Evolutionary conservation across 2,888 invertebrate genomes (phyloP).

Genomic region (Dysmachus trigonus): DNA sequence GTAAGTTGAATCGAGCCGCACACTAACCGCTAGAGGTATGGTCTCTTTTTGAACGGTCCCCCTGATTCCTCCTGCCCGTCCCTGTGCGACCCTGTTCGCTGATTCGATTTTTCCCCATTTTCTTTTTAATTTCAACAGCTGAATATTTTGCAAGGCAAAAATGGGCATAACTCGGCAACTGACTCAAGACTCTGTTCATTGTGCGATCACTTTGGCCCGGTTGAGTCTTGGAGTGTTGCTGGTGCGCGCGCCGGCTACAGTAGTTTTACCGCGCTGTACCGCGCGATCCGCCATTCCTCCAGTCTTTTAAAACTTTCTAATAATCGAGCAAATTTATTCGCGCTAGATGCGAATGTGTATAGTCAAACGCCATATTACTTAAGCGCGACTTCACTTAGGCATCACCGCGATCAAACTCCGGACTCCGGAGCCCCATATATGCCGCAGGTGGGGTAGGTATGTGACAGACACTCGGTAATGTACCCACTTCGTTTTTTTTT

Average conservation of each 20-base stretch:
- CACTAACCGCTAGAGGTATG: background rate
- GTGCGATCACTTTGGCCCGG: slow-evolving; percentile 18
- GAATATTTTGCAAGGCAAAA: slow-evolving; percentile 40
- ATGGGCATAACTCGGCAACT: slow-evolving; percentile 24
- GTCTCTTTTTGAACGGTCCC: background rate
- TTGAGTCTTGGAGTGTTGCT: slow-evolving; percentile 14
- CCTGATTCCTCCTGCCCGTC: too few species aligned
- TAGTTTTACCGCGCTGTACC: background rate
- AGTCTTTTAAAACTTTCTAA: slow-evolving; percentile 32
- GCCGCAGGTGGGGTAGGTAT: background rate
- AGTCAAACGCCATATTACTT: background rate
- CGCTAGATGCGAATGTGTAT: slow-evolving; percentile 15
- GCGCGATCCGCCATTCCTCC: background rate
- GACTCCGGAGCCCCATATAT: background rate
- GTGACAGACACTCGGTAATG: background rate
- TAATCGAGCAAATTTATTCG: slow-evolving; percentile 34
- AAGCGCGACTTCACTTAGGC: background rate
- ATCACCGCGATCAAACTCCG: background rate
- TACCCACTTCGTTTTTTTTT: background rate
- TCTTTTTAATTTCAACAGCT: slow-evolving; percentile 35
- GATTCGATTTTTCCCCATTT: background rate
- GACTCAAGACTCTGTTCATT: slow-evolving; percentile 27
- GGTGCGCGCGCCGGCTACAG: background rate
- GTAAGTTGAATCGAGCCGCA: background rate
- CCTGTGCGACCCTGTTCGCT: background rate